phyloP scores from a whole-genome alignment of 2,113 vertebrate species.

The Trematocara macrostoma region DNA sequence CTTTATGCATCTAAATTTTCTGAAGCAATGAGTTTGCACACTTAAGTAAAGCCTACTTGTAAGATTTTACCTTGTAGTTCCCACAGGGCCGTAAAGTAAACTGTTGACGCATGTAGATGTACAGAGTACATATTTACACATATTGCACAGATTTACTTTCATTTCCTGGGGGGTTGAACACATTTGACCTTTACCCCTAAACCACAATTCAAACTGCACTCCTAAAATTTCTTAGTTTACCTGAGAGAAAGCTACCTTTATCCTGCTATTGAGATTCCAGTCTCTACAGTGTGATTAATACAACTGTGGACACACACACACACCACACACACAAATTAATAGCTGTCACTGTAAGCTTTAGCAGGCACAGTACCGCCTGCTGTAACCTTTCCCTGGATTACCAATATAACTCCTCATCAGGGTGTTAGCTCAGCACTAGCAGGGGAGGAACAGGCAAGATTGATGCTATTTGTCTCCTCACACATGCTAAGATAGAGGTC shows the following conservation, averaged over 20 bases:
- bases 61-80: not conserved
- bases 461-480: slow-evolving; percentile 25
- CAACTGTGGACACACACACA: not conserved
- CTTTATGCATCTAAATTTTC: not conserved
- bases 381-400: not conserved
- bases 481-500: slow-evolving; percentile 34
- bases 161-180: not conserved
- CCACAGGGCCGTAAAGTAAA: not conserved
- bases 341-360: not conserved
- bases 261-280: not conserved
- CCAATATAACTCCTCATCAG: slow-evolving; percentile 16
- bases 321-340: not conserved
- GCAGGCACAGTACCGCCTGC: not conserved
- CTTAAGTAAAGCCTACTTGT: not conserved
- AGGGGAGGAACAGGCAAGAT: not conserved
- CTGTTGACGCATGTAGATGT: not conserved
- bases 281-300: not conserved
- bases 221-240: not conserved
- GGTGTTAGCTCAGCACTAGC: not conserved
- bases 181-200: not conserved
- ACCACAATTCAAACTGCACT: not conserved
- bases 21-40: not conserved
- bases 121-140: not conserved
- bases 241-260: not conserved
- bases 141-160: not conserved